Evolutionary conservation across 2,888 invertebrate species (phyloP).

Genomic region (Agrypnus murinus): DNA sequence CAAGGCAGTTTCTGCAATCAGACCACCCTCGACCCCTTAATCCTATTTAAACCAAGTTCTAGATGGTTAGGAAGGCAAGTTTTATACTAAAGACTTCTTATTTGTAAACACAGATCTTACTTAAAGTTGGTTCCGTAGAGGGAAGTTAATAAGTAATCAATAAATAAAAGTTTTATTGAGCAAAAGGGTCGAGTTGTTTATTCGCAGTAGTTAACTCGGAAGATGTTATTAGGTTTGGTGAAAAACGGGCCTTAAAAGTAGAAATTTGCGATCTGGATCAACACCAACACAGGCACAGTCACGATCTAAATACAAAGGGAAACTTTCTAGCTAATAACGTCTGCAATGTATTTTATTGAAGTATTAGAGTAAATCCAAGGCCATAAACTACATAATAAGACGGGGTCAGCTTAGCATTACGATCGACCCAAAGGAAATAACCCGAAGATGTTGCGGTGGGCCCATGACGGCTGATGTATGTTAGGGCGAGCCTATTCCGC

Average conservation of each 20-base stretch:
- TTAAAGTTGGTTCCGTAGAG: background rate
- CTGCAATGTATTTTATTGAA: conserved; percentile 50
- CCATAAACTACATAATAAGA: conserved; percentile 54
- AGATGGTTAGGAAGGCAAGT: conserved; percentile 22
- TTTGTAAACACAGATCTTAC: conserved; percentile 6
- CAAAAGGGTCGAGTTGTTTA: conserved; percentile 40
- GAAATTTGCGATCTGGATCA: conserved; percentile 33
- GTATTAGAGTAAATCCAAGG: conserved; percentile 51
- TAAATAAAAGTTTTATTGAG: conserved; percentile 28
- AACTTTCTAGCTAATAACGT: conserved; percentile 49
- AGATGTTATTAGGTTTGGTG: conserved; percentile 36
- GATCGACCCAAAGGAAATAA: conserved; percentile 69
- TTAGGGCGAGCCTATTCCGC: conserved; percentile 68
- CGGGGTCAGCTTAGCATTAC: conserved; percentile 59
- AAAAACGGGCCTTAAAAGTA: conserved; percentile 34
- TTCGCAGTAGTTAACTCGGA: conserved; percentile 36
- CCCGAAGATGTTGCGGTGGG: conserved; percentile 65
- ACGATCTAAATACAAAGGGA: conserved; percentile 31
- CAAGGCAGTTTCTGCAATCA: conserved; percentile 23
- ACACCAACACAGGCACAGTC: conserved; percentile 26
- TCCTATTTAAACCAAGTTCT: conserved; percentile 28
- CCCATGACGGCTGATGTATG: conserved; percentile 68
- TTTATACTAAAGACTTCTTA: conserved; percentile 9
- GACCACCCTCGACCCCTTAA: conserved; percentile 28
- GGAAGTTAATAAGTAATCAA: conserved; percentile 36